A percentile compares a stretch with the other conserved stretches of the same genome.
These are phyloP conservation scores for Parazoanthus swiftii DNA, from an alignment of 92 coral and sea anemone genomes.

Conservation along the genomic window DNA sequence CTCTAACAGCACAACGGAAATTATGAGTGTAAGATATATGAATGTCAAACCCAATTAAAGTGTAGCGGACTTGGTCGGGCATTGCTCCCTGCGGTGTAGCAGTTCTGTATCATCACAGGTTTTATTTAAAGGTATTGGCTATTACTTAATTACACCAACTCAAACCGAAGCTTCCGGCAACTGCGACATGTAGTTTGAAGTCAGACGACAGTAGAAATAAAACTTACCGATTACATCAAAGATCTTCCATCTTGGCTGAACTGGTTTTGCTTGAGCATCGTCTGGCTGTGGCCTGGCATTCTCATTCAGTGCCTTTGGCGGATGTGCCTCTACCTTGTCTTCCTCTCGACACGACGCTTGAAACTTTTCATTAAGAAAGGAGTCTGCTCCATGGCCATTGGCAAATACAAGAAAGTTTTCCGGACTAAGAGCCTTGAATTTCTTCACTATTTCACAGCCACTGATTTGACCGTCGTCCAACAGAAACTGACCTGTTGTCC, in stretches of 20 bases:
- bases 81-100: too few species aligned
- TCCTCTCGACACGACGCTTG: neutral
- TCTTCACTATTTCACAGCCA: slow-evolving; percentile 11
- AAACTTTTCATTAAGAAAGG: neutral
- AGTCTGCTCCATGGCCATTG: slow-evolving; percentile 18
- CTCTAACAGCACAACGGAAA: too few species aligned
- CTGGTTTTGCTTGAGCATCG: neutral
- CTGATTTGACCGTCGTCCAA: slow-evolving; percentile 1
- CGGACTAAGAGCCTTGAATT: slow-evolving; percentile 10
- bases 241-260: neutral
- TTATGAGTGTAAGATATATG: too few species aligned
- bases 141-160: neutral
- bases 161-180: neutral
- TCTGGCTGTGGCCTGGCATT: neutral
- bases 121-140: too few species aligned
- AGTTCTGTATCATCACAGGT: too few species aligned
- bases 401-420: slow-evolving; percentile 29
- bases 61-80: too few species aligned
- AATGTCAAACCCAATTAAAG: too few species aligned
- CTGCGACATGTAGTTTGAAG: neutral
- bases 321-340: neutral
- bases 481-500: slow-evolving; percentile 22
- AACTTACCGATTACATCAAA: neutral
- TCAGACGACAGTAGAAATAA: neutral
- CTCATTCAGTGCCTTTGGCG: neutral